Evolutionary conservation across 2,888 invertebrate genomes (phyloP), one percentile per base, ranked within the genome.

Genomic region (Pasiphila rectangulata): DNA sequence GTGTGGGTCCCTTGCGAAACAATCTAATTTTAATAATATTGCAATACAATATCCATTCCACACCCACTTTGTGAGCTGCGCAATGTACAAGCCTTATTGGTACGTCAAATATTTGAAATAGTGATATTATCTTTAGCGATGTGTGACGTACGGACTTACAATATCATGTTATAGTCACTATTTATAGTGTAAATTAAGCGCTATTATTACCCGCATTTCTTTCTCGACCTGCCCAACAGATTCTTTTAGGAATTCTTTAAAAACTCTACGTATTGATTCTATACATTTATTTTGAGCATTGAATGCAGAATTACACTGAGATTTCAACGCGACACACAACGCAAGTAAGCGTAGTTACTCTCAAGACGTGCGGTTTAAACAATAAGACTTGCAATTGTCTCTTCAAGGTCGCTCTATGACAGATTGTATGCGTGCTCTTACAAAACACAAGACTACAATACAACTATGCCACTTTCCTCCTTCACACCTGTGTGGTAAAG

Each of bases 371-470:
- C 30, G 20, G 54, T 62, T 66, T 43, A 61, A 61, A 72, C 71
- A 72, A 69, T 72, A 58, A 49, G 56, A 51, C 56, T 47, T 62
- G 58, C 59, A 64, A 57, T 60, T 64, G 67, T 66, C 63, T 52
- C 48, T 46, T 21, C 69, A 72, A 71, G 69, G 71, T 67, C 67
- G 54, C 34, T 42, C 59, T 63, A 63, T 67, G 70, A 71, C 67
- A 56, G 64, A 68, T 70, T 58, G 63, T 54, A 61, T 60, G 53
- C 46, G 49, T 49, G 47, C 54, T 54, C 55, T 63, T 64, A 63
- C 59, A 59, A 63, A 61, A 61, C 57, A 42, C 57, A 56, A 61
- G 59, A 55, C 46, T 54, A 60, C 50, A 40, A 7, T 35, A 21
- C 20, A 36, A 27, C 36, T 40, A 41, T 32, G 42, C 51, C 32